Evolutionary conservation across 1,140 invertebrate species (phyloP), one percentile per base, ranked within the genome.

Genomic region (Drosophila subobscura): DNA sequence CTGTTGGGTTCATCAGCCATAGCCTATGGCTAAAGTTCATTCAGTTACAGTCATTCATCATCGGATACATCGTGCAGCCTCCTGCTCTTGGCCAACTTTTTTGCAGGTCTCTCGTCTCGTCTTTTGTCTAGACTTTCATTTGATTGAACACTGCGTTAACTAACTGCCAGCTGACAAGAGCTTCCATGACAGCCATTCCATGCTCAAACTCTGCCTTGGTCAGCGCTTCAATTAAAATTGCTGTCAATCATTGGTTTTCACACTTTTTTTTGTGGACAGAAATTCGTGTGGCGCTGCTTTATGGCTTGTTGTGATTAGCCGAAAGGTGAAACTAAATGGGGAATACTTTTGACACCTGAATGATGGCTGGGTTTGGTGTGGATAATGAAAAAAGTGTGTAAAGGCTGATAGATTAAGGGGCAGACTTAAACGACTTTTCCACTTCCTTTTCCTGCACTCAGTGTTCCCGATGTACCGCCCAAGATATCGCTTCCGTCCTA

Each of bases 181-280:
- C 27, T n/a, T 14, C 64, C 41, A n/a, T 44, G 5, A 29, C 16
- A 46, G 46, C 61, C 52, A 27, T 27, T 40, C 42, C 44, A 55
- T 68, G 47, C 25, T 12, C 59, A 75, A 65, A 64, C n/a, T 10
- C 47, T 49, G 44, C 42, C 53, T 54, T 64, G 73, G 74, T 81
- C 79, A 84, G 71, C 70, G 77, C 77, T 86, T 85, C 81, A 85
- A 85, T 86, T 85, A 81, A 85, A 77, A 67, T 67, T 46, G 50
- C 77, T 86, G 81, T 85, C 81, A 85, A 85, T 85, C 81, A 85
- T 71, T 68, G 47, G 20, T 61, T 46, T 51, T 54, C 45, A 50
- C 61, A 58, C 44, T 63, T 58, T 29, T 57, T 40, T 58, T 52
- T 54, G 44, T 56, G 66, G 57, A 42, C 8, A 49, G 55, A 55